phyloP scores from a whole-genome alignment of 37 sponge, comb jelly and placozoan genomes.

The Cladorhizidae sp. region DNA sequence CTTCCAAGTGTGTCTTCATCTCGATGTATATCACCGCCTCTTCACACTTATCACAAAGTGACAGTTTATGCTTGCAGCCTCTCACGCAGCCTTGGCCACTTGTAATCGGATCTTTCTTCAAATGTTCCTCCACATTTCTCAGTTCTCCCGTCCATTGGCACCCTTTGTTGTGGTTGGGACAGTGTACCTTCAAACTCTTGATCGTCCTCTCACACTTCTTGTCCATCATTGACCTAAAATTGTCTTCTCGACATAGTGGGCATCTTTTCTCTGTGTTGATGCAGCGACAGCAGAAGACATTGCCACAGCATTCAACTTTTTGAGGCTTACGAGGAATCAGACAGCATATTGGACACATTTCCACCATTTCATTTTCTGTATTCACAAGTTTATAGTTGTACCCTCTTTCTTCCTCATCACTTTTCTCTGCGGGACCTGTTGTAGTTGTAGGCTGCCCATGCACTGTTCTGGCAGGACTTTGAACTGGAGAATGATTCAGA shows the following conservation, averaged over 20 bases:
- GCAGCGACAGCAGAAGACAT: neutral
- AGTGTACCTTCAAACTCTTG: neutral
- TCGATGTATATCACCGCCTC: neutral
- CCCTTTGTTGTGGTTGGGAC: constrained; percentile 1
- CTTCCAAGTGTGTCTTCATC: neutral
- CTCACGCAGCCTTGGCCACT: neutral
- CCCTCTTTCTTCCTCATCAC: neutral
- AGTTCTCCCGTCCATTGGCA: constrained; percentile 7
- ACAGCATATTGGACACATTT: constrained; percentile 1
- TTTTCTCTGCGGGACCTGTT: neutral
- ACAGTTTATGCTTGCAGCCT: neutral
- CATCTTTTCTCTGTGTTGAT: neutral
- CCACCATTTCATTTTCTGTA: neutral
- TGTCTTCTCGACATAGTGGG: neutral
- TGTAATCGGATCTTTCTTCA: constrained; percentile 3
- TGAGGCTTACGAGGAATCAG: constrained; percentile 8
- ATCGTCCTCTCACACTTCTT: neutral
- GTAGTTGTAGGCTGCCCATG: neutral
- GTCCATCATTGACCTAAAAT: neutral
- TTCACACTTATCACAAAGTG: neutral
- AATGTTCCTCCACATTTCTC: constrained; percentile 1
- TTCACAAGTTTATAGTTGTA: constrained; percentile 7
- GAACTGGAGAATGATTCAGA: too few species aligned
- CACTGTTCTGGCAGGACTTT: neutral
- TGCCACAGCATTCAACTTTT: neutral